Conservation (phyloP, 2,888 invertebrate genomes). For the Leuctra nigra region DNA sequence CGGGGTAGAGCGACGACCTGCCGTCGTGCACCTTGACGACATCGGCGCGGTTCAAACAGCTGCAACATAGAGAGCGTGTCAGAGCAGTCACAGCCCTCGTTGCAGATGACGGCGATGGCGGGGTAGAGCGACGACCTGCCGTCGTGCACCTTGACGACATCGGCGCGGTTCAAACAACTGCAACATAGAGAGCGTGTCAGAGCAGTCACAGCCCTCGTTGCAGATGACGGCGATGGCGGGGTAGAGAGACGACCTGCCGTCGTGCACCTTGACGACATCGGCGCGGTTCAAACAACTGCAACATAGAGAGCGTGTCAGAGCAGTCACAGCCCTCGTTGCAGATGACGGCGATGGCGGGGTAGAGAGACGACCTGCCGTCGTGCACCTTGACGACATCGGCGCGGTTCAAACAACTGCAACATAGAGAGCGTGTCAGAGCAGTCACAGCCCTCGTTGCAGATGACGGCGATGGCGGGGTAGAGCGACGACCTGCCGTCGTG, state of each 20-base stretch:
- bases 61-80: too few relatives aligned
- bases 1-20: conserved; percentile 60
- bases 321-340: conserved; percentile 76
- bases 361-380: conserved; percentile 67
- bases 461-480: conserved; percentile 69
- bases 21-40: conserved; percentile 83
- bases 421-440: too few relatives aligned
- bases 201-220: conserved; percentile 70
- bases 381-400: conserved; percentile 80
- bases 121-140: conserved; percentile 66
- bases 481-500: conserved; percentile 71
- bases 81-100: conserved; percentile 70
- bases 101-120: conserved; percentile 75
- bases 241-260: conserved; percentile 64
- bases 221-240: conserved; percentile 78
- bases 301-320: too few relatives aligned
- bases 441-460: conserved; percentile 76
- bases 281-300: conserved; percentile 71
- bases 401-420: conserved; percentile 67
- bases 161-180: conserved; percentile 75
- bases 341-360: conserved; percentile 72
- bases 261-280: conserved; percentile 79
- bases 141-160: conserved; percentile 80
- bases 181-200: too few relatives aligned
- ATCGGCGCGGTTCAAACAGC: conserved; percentile 75